Conservation (phyloP, 2,113 vertebrate species). For the Lophotis ruficrista region DNA sequence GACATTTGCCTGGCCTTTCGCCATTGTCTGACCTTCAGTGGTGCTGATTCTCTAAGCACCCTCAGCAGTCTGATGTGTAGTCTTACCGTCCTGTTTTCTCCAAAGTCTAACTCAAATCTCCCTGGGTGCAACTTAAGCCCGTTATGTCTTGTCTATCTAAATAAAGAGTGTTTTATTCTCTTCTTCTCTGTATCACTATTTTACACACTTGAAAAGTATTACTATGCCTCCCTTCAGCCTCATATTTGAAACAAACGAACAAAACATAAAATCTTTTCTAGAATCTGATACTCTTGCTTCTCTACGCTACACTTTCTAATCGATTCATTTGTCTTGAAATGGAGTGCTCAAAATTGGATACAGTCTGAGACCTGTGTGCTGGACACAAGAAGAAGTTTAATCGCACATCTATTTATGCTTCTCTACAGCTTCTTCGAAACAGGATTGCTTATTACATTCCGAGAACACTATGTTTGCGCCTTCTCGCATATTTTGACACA, state of each 20-base stretch:
- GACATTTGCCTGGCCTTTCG: not conserved
- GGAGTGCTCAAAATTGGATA: not conserved
- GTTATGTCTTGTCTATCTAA: too few relatives aligned
- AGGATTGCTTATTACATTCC: not conserved
- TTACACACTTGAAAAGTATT: not conserved
- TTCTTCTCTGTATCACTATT: not conserved
- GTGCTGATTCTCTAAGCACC: not conserved
- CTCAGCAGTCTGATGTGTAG: not conserved
- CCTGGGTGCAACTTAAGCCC: not conserved
- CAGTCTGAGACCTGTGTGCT: not conserved
- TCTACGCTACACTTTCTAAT: rapidly evolving
- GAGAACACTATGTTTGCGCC: not conserved
- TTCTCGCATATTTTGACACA: not conserved
- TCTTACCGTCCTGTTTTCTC: not conserved
- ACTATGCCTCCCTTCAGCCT: not conserved
- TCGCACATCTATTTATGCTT: too few relatives aligned
- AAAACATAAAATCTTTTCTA: not conserved
- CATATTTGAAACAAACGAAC: not conserved
- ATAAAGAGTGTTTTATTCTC: not conserved
- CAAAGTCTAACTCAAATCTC: not conserved
- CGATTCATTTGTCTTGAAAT: rapidly evolving
- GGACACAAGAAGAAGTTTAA: not conserved
- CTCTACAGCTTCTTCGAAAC: not conserved
- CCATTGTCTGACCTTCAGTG: not conserved
- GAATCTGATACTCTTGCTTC: not conserved